These are phyloP conservation scores for Hirtodrosophila trivittata DNA, from an alignment of 2,888 invertebrate genomes.

Conservation along the genomic window DNA sequence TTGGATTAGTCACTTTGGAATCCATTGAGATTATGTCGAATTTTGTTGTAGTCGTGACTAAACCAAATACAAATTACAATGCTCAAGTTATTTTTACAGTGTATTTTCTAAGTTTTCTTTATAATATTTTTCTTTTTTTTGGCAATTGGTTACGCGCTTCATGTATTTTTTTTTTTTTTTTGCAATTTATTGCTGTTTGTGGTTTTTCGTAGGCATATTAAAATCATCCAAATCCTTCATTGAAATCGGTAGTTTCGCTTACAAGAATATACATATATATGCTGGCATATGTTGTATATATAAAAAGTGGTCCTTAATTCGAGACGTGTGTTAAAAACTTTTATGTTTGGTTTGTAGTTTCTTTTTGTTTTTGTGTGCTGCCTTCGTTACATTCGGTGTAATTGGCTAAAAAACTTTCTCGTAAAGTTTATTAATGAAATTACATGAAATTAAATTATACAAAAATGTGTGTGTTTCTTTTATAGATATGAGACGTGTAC, in stretches of 20 bases:
- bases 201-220: constrained; percentile 28
- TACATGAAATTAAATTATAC: constrained; percentile 37
- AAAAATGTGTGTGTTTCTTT: constrained; percentile 26
- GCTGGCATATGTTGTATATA: constrained; percentile 48
- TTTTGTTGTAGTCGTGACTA: constrained; percentile 30
- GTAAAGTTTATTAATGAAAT: constrained; percentile 51
- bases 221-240: constrained; percentile 76
- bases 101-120: constrained; percentile 41
- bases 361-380: constrained; percentile 23
- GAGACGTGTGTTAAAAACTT: constrained; percentile 70
- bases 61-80: constrained; percentile 40
- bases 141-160: constrained; percentile 76
- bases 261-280: constrained; percentile 58
- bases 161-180: constrained; percentile 37
- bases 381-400: constrained; percentile 26
- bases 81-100: constrained; percentile 46
- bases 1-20: constrained; percentile 38
- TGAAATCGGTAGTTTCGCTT: constrained; percentile 67
- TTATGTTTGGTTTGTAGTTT: constrained; percentile 24
- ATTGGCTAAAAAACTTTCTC: constrained; percentile 53
- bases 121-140: constrained; percentile 44
- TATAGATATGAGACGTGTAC: constrained; percentile 48
- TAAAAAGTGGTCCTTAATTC: constrained; percentile 78
- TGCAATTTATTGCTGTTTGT: constrained; percentile 18
- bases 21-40: constrained; percentile 50